These are phyloP conservation scores for Tholera decimalis DNA, from an alignment of 2,888 invertebrate genomes.

Conservation along the genomic window DNA sequence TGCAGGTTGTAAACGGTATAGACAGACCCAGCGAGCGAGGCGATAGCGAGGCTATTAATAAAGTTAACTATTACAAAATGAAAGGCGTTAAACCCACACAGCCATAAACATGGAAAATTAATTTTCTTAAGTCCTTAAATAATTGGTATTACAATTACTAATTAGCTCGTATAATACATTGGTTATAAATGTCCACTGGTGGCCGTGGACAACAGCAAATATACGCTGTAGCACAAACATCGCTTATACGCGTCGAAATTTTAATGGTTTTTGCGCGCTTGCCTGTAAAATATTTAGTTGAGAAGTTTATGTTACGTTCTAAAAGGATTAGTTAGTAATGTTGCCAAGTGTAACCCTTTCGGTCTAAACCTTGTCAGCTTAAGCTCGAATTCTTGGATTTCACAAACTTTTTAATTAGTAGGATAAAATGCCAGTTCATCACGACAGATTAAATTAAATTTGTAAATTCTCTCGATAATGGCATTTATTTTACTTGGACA, in stretches of 20 bases:
- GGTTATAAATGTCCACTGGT: conserved; percentile 26
- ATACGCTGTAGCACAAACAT: neutral
- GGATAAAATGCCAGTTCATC: conserved; percentile 14
- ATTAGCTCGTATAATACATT: conserved; percentile 40
- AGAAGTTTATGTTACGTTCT: conserved; percentile 18
- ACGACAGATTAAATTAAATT: no score
- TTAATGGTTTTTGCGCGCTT: conserved; percentile 32
- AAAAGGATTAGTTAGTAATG: conserved; percentile 1
- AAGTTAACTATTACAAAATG: conserved; percentile 3
- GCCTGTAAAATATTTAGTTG: conserved; percentile 20
- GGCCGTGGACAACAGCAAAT: conserved; percentile 2
- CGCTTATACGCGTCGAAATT: conserved; percentile 3
- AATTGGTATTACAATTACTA: conserved; percentile 41
- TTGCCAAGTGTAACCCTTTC: conserved; percentile 3
- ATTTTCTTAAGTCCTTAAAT: conserved; percentile 22
- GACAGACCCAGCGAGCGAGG: no score
- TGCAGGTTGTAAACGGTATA: no score
- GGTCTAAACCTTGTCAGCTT: neutral
- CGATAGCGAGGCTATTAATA: neutral
- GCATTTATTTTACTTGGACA: no score
- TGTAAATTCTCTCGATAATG: no score
- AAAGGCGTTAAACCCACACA: neutral
- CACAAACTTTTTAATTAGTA: conserved; percentile 14
- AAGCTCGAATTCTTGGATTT: conserved; percentile 5
- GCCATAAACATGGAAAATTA: conserved; percentile 11